Evolutionary conservation across 2,888 invertebrate genomes (phyloP).

Genomic region (Syrista parreyssii): DNA sequence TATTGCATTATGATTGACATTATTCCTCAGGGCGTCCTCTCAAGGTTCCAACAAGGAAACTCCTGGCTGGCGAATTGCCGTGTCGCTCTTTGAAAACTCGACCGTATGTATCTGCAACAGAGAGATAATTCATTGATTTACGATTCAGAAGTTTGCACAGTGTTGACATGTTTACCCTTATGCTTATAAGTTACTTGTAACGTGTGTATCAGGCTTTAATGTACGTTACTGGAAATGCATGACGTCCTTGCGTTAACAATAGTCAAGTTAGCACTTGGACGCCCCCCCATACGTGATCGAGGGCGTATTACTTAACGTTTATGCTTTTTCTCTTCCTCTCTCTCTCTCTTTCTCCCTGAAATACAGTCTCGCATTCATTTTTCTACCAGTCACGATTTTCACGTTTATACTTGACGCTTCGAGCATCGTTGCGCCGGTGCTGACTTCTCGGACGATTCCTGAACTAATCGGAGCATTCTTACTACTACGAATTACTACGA

Average conservation of each 20-base stretch:
- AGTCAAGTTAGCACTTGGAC: not conserved
- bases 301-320: slow-evolving; percentile 55
- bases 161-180: not conserved
- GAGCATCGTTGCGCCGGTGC: not conserved
- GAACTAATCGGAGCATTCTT: not conserved
- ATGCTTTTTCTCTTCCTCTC: not conserved
- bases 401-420: not conserved
- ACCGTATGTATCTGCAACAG: not conserved
- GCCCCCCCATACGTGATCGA: slow-evolving; percentile 46
- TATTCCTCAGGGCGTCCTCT: slow-evolving; percentile 60
- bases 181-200: not conserved
- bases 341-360: not conserved
- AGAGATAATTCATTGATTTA: not conserved
- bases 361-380: not conserved
- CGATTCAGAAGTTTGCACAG: not conserved
- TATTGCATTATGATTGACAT: slow-evolving; percentile 87
- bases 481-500: not conserved
- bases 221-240: not conserved
- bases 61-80: not conserved
- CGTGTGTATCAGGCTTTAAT: not conserved
- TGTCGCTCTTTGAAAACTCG: not conserved
- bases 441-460: not conserved
- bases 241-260: not conserved
- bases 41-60: not conserved
- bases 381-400: not conserved